Evolutionary conservation across 2,888 invertebrate species (phyloP), one percentile per base, ranked within the genome.

Genomic region (Macaria liturata): DNA sequence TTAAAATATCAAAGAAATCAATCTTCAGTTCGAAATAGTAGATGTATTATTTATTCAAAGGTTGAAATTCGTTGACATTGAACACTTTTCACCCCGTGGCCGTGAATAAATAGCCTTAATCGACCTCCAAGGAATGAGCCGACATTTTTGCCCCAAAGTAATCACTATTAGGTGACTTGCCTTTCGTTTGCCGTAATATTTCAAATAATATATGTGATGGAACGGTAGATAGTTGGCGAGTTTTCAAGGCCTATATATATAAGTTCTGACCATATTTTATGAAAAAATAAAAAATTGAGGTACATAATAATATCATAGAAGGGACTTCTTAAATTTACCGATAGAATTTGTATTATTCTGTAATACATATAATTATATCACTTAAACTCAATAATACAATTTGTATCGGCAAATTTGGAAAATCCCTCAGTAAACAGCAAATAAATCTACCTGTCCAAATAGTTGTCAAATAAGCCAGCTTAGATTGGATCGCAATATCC

Each of bases 1-100:
- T 51, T 51, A 51, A 48, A 57, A 52, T 53, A 57, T 52, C 46
- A 52, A 52, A 44, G 49, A 39, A 51, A 51, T 51, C 51, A 47
- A 51, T 50, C 46, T 32, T 46, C 6, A 42, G 34, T 49, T 43
- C 9, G 7, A 46, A 32, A n/a, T 46, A 31, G 31, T n/a, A 45
- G 4, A 9, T 30, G 37, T 44, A 9, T 49, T n/a, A 47, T 47
- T 47, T 31, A 48, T 30, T 53, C n/a, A 39, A 56, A 54, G 62
- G 62, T 61, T 32, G 32, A 39, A 48, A 49, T 50, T 47, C 40
- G 50, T 53, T 51, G 57, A 57, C 59, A 62, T 62, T 62, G 58
- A 57, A 59, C 31, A 62, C 50, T 54, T 51, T 51, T 47, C 20
- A 49, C 53, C 59, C 58, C 60, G 42, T 55, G 57, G 49, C 55